Percentiles rank a stretch among this genome's conserved stretches.
These are phyloP conservation scores for Dicrostonyx torquatus DNA, from an alignment of 2,797 vertebrate species.

Conservation along the genomic window DNA sequence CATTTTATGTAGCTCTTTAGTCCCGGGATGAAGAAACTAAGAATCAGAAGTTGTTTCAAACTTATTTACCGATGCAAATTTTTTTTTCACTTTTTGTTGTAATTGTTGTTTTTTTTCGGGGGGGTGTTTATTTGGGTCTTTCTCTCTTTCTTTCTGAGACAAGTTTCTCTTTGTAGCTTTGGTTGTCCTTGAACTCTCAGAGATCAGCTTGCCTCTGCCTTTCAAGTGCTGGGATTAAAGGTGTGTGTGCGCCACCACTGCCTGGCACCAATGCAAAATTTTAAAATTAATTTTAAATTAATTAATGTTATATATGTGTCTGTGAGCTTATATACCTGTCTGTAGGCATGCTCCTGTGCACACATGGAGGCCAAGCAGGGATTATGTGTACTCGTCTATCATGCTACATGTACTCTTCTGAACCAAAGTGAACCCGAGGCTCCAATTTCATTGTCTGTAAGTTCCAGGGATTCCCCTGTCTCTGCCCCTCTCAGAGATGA, in stretches of 20 bases:
- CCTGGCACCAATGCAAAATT: background rate
- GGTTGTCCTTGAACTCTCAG: background rate
- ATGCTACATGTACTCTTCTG: background rate
- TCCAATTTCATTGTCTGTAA: background rate
- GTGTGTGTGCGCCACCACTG: accelerated
- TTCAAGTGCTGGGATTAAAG: background rate
- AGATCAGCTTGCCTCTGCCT: background rate
- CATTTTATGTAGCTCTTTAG: background rate
- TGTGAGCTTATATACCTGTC: background rate
- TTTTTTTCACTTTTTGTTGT: too few relatives aligned
- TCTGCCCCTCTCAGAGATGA: background rate
- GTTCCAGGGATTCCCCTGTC: background rate
- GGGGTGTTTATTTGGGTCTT: too few relatives aligned
- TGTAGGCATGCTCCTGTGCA: background rate
- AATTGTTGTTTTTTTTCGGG: too few relatives aligned
- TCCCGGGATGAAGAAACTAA: background rate
- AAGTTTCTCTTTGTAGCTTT: background rate
- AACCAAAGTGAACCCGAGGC: background rate
- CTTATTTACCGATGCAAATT: background rate
- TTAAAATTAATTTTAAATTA: background rate
- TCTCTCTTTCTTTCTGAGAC: background rate
- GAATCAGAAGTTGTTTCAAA: background rate
- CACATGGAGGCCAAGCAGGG: background rate
- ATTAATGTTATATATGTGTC: background rate
- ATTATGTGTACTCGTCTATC: background rate